phyloP scores from a whole-genome alignment of 1,140 invertebrate species.

The Drosophila takahashii region DNA sequence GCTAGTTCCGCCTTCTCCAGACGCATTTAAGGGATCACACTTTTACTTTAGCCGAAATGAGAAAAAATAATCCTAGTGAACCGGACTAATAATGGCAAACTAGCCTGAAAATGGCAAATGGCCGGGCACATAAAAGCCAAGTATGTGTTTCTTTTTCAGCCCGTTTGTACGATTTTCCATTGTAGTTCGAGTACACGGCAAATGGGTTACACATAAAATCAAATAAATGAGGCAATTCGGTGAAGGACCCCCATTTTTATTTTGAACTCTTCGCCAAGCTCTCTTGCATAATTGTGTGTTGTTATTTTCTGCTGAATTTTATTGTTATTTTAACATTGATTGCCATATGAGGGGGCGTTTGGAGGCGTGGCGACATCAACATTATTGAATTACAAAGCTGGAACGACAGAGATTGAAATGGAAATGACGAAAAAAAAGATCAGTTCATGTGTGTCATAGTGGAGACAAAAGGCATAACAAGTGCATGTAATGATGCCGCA shows the following conservation, averaged over 20 bases:
- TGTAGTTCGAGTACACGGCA: conserved; percentile 39
- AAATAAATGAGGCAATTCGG: conserved; percentile 64
- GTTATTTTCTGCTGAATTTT: conserved; percentile 40
- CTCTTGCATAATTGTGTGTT: conserved; percentile 57
- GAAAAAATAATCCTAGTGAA: conserved; percentile 17
- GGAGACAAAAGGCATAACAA: conserved; percentile 65
- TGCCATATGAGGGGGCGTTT: conserved; percentile 42
- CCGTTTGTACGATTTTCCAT: conserved; percentile 28
- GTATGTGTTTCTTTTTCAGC: conserved; percentile 28
- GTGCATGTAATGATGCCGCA: conserved; percentile 54
- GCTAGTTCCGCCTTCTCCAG: neutral
- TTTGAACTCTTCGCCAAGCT: conserved; percentile 48
- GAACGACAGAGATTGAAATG: conserved; percentile 23
- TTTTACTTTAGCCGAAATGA: conserved; percentile 9
- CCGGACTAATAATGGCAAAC: conserved; percentile 34
- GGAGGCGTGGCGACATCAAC: conserved; percentile 34
- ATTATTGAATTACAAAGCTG: conserved; percentile 66
- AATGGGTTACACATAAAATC: conserved; percentile 59
- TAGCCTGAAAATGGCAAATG: conserved; percentile 45
- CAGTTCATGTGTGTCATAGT: conserved; percentile 3
- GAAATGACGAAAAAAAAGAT: conserved; percentile 2
- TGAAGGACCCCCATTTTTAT: conserved; percentile 54
- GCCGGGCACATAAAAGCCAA: conserved; percentile 42
- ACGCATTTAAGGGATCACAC: conserved; percentile 1
- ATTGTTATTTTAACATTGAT: conserved; percentile 69